These are phyloP conservation scores for Xestia c-nigrum DNA, from an alignment of 2,888 invertebrate genomes.

Conservation along the genomic window DNA sequence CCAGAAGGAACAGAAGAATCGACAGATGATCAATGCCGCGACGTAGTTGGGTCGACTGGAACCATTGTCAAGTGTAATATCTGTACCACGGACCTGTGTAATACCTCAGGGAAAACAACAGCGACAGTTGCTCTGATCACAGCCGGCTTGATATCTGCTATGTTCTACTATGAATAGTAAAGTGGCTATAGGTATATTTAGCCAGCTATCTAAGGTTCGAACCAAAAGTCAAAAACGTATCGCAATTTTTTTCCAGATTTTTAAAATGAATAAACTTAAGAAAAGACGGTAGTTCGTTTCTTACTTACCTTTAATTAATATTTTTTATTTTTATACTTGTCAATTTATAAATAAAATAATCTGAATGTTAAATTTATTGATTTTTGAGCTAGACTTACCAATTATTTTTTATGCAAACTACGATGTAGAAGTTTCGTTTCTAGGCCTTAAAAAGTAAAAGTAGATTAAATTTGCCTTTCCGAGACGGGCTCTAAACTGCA, in stretches of 20 bases:
- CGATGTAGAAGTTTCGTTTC: background rate
- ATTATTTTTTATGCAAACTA: background rate
- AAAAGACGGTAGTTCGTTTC: background rate
- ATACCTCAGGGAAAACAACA: constrained; percentile 70
- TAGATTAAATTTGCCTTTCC: background rate
- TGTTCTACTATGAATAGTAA: constrained; percentile 19
- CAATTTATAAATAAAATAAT: too few species aligned
- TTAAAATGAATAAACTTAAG: background rate
- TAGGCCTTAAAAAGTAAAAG: background rate
- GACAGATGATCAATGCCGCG: constrained; percentile 66
- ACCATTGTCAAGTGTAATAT: constrained; percentile 69
- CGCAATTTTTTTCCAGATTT: background rate
- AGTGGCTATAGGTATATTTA: background rate
- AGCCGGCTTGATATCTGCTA: constrained; percentile 8
- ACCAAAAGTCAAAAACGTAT: background rate
- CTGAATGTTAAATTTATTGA: background rate
- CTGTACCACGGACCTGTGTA: constrained; percentile 77
- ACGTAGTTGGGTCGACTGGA: constrained; percentile 66
- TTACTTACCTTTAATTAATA: background rate
- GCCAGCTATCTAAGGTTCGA: background rate
- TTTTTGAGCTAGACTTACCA: background rate
- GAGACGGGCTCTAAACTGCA: too few species aligned
- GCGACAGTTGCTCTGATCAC: constrained; percentile 61
- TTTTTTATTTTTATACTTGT: background rate
- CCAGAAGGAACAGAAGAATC: constrained; percentile 38